Evolutionary conservation across 2,888 invertebrate species (phyloP).

Genomic region (Pristionchus fissidentatus): DNA sequence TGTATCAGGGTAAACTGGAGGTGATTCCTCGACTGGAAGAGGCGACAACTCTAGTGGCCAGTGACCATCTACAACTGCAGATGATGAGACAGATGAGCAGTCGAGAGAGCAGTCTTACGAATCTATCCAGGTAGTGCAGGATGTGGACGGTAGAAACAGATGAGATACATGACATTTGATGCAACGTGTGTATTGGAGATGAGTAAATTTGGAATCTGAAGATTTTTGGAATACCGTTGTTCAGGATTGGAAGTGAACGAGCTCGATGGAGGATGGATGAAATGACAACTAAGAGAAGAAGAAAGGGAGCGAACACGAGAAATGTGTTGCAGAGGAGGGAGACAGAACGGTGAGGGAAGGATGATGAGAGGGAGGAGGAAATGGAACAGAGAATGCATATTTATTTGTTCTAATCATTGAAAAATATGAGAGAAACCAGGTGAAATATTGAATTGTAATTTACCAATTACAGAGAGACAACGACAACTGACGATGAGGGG

Average conservation of each 20-base stretch:
- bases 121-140: not conserved
- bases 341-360: not conserved
- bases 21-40: constrained; percentile 28
- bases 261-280: constrained; percentile 37
- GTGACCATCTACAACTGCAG: constrained; percentile 25
- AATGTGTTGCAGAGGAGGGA: not conserved
- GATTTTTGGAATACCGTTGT: not conserved
- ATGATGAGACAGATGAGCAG: constrained; percentile 39
- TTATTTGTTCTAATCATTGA: too few relatives aligned
- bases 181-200: not conserved
- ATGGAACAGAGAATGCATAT: too few relatives aligned
- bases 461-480: not conserved
- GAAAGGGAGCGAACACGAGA: not conserved
- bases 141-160: not conserved
- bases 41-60: constrained; percentile 21
- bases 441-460: not conserved
- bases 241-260: constrained; percentile 13
- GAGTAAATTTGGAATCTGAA: not conserved
- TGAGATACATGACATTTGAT: not conserved
- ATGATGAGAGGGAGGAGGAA: not conserved
- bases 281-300: constrained; percentile 25
- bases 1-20: constrained; percentile 15
- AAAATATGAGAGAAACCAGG: not conserved
- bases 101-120: constrained; percentile 26
- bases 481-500: constrained; percentile 27